A percentile compares a stretch with the other conserved stretches of the same genome.
These are phyloP conservation scores for Drosophila sp. DNA, from an alignment of 1,140 invertebrate genomes.

Conservation along the genomic window DNA sequence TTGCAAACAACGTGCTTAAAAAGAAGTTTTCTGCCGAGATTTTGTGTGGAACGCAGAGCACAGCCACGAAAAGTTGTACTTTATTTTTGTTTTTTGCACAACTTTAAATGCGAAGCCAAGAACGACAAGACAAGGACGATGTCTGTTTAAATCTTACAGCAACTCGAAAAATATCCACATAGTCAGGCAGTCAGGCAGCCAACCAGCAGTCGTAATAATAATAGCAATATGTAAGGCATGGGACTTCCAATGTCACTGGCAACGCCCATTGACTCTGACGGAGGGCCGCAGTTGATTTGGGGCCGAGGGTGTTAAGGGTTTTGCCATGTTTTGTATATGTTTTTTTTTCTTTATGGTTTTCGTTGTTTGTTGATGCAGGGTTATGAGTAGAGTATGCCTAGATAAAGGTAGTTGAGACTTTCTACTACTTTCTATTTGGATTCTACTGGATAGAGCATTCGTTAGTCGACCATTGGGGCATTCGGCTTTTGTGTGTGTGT, in stretches of 20 bases:
- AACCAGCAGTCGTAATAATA: constrained; percentile 24
- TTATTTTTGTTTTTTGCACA: constrained; percentile 7
- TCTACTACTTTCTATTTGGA: background rate
- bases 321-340: background rate
- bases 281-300: background rate
- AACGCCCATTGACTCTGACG: background rate
- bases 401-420: background rate
- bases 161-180: constrained; percentile 3
- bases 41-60: constrained; percentile 15
- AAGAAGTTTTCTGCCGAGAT: constrained; percentile 38
- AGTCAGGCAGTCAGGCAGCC: background rate
- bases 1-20: constrained; percentile 41
- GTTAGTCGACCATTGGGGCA: constrained; percentile 11
- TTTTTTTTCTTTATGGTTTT: constrained; percentile 7
- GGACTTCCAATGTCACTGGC: constrained; percentile 29
- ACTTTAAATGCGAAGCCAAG: constrained; percentile 14
- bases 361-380: constrained; percentile 17
- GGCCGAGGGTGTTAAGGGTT: background rate
- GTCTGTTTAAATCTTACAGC: constrained; percentile 20
- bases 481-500: constrained; percentile 25
- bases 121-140: constrained; percentile 11
- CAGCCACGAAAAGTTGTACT: constrained; percentile 12
- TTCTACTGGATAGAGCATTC: background rate
- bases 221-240: constrained; percentile 37
- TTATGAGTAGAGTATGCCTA: background rate